Conservation (phyloP, 2,888 invertebrate species). For the Leucophenga maculata region DNA sequence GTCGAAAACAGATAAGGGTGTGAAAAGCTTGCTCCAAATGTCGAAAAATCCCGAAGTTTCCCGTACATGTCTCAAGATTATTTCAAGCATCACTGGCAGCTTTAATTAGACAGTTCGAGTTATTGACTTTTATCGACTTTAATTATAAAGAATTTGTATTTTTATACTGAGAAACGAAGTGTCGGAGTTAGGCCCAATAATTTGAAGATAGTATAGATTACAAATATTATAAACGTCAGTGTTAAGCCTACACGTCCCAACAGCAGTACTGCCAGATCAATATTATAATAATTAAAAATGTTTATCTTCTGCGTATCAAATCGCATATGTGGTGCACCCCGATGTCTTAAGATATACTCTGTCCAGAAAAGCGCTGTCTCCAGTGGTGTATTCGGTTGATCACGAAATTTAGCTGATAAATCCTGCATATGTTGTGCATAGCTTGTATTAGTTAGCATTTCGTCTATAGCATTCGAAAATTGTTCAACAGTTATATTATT, state of each 20-base stretch:
- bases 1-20: no score
- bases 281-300: constrained; percentile 54
- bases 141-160: no score
- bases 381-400: constrained; percentile 55
- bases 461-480: constrained; percentile 47
- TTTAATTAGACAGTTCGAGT: no score
- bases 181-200: no score
- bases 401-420: constrained; percentile 52
- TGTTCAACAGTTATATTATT: constrained; percentile 59
- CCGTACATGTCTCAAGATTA: no score
- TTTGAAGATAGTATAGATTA: neutral
- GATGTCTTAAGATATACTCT: constrained; percentile 58
- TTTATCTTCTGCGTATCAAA: constrained; percentile 55
- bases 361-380: constrained; percentile 57
- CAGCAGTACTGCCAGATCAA: constrained; percentile 54
- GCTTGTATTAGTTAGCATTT: constrained; percentile 42
- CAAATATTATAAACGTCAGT: neutral
- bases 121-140: no score
- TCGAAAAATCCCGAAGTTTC: no score
- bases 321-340: constrained; percentile 60
- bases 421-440: constrained; percentile 39
- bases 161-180: neutral
- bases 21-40: no score
- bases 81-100: no score
- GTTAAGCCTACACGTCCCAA: constrained; percentile 33